phyloP scores from a whole-genome alignment of 2,888 invertebrate species.

The Conistra vaccinii region DNA sequence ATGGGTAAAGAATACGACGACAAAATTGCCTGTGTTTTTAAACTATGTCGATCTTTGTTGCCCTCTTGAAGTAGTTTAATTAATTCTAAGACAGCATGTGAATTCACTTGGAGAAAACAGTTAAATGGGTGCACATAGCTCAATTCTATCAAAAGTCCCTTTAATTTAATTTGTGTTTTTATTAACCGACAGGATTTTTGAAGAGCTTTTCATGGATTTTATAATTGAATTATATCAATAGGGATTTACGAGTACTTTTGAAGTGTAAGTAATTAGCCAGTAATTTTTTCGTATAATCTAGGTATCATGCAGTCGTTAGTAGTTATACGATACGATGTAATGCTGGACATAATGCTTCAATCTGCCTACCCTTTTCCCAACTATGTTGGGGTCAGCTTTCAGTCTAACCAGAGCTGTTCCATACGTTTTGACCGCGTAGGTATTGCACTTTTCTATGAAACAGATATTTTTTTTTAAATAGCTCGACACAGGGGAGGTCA shows the following conservation, averaged over 20 bases:
- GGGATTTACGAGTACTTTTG: background rate
- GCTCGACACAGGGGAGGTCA: too few species aligned
- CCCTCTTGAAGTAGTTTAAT: background rate
- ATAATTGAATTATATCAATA: conserved; percentile 1
- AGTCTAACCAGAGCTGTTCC: too few species aligned
- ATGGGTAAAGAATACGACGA: too few species aligned
- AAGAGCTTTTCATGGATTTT: background rate
- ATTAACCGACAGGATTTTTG: background rate
- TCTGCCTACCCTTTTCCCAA: too few species aligned
- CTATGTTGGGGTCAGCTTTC: too few species aligned
- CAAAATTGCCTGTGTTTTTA: background rate
- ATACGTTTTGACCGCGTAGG: too few species aligned
- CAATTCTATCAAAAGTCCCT: conserved; percentile 44
- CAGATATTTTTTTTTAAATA: too few species aligned
- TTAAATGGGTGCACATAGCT: conserved; percentile 21
- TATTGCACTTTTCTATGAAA: too few species aligned
- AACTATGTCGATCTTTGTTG: background rate
- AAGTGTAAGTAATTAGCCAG: too few species aligned
- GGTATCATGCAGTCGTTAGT: background rate
- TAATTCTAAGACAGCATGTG: background rate
- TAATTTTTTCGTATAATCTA: background rate
- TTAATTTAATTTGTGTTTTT: conserved; percentile 50
- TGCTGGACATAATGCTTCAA: too few species aligned
- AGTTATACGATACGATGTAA: too few species aligned
- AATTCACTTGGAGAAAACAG: background rate